Conservation (phyloP, 2,888 invertebrate species). For the Alentia gelatinosa region DNA sequence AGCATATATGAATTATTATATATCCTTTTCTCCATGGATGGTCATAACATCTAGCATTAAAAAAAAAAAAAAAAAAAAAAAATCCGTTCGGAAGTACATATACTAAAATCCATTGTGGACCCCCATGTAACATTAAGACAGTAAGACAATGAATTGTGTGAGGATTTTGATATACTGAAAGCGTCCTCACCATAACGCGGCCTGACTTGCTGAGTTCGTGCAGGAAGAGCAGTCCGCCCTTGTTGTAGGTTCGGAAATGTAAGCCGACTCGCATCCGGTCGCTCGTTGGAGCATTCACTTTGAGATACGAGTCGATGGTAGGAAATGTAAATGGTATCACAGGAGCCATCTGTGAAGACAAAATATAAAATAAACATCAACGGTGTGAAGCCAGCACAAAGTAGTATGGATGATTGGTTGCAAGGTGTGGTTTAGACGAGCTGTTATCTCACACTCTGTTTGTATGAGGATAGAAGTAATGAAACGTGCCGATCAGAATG, state of each 20-base stretch:
- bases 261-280: slow-evolving; percentile 72
- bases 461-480: too few relatives aligned
- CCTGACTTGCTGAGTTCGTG: slow-evolving; percentile 67
- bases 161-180: not conserved
- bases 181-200: slow-evolving; percentile 64
- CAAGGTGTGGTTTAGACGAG: too few relatives aligned
- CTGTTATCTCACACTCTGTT: too few relatives aligned
- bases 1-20: too few relatives aligned
- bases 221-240: slow-evolving; percentile 75
- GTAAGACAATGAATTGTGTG: not conserved
- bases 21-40: too few relatives aligned
- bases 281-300: slow-evolving; percentile 64
- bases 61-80: too few relatives aligned
- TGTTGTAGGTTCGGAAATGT: slow-evolving; percentile 79
- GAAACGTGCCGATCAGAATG: too few relatives aligned
- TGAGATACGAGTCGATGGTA: slow-evolving; percentile 72
- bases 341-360: slow-evolving; percentile 58
- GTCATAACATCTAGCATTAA: too few relatives aligned
- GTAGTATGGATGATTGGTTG: too few relatives aligned
- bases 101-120: too few relatives aligned
- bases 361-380: not conserved
- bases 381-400: too few relatives aligned
- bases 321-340: slow-evolving; percentile 70
- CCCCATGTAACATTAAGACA: not conserved
- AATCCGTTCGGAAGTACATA: too few relatives aligned